phyloP scores from a whole-genome alignment of 1,140 invertebrate genomes.

The Mycetomoellerius zeteki region DNA sequence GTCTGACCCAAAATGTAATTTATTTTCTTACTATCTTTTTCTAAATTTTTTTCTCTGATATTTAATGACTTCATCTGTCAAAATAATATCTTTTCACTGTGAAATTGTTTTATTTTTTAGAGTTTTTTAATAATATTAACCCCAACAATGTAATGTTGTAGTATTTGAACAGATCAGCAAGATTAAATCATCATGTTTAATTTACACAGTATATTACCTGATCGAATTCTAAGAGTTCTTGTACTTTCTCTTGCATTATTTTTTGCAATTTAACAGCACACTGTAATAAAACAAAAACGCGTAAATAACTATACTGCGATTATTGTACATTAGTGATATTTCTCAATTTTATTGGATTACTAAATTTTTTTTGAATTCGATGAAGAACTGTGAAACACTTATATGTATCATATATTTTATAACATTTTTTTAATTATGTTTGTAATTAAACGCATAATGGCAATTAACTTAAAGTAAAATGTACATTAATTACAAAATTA shows the following conservation, averaged over 20 bases:
- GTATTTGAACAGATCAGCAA: too few relatives aligned
- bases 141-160: too few relatives aligned
- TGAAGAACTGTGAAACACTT: not conserved
- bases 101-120: too few relatives aligned
- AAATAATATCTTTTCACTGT: too few relatives aligned
- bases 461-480: slow-evolving; percentile 25
- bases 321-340: not conserved
- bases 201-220: slow-evolving; percentile 87
- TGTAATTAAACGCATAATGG: slow-evolving; percentile 22
- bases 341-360: not conserved
- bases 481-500: slow-evolving; percentile 39
- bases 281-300: slow-evolving; percentile 83
- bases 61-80: too few relatives aligned
- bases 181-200: not conserved
- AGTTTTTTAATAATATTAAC: too few relatives aligned
- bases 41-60: too few relatives aligned
- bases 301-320: not conserved
- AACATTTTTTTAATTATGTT: slow-evolving; percentile 66
- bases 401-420: slow-evolving; percentile 74
- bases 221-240: slow-evolving; percentile 93
- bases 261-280: slow-evolving; percentile 94
- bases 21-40: too few relatives aligned
- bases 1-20: too few relatives aligned
- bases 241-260: slow-evolving; percentile 94
- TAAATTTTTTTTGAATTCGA: slow-evolving; percentile 28